Base-by-base conservation (phyloP, 2,888 invertebrate species). In the Reticulitermes lucifugus region DNA sequence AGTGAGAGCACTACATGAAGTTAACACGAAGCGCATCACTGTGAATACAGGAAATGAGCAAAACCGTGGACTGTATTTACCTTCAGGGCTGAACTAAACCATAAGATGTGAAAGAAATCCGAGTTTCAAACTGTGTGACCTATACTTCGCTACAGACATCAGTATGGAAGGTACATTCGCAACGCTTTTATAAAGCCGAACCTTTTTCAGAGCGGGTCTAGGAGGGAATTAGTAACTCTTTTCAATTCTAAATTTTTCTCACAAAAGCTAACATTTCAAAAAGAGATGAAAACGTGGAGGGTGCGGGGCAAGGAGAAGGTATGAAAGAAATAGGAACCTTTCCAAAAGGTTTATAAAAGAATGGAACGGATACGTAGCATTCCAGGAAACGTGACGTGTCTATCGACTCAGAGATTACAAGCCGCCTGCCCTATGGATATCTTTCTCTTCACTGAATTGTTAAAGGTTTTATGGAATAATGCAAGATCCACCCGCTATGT, bases 341-440 rank as follows among this genome's bases (percentile, higher is more conserved):
- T 73, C 73, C 73, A 73, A 73, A 73, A 41, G 73, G 73, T 18
- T 41, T 73, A 41, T 41, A 73, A 73, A 73, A 41, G 73, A 41
- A 73, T 5, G 12, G 73, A 35, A 41, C 35, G 73, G 41, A 73
- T 73, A 73, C 73, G 41, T 73, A 35, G 73, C 73, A 73, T 73
- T 73, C 73, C 41, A 73, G 73, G 73, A 73, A 73, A 73, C 73
- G 73, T 73, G 73, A 73, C 73, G 21, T 73, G 73, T 73, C 73
- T 73, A 73, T 73, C 73, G 35, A 29, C 29, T 41, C 73, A 2
- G 73, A 73, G 73, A 73, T 73, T 73, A 73, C 35, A 41, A 41
- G 21, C 73, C 35, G 35, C 73, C 14, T 41, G 18, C 73, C 35
- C 73, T 73, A 14, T 41, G 73, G 73, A 41, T 21, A 6, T 41